These are phyloP conservation scores for Copsychus sechellarum DNA, from an alignment of 2,113 vertebrate genomes.

Conservation along the genomic window DNA sequence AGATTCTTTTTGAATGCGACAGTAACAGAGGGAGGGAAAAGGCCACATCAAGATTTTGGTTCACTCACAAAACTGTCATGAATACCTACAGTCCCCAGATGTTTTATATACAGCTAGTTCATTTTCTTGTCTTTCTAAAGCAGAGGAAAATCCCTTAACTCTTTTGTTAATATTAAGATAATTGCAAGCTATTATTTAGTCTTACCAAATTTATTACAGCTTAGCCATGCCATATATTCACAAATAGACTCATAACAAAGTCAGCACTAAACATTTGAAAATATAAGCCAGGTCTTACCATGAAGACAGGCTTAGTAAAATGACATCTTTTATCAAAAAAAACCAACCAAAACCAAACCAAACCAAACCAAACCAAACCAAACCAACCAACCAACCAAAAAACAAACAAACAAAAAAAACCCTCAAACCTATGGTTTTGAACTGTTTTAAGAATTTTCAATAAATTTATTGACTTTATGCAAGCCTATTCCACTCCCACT, in stretches of 20 bases:
- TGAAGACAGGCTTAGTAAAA: background rate
- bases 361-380: no score
- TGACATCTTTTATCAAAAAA: background rate
- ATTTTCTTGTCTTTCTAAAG: background rate
- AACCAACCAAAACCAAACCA: no score
- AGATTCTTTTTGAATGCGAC: background rate
- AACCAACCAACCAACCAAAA: background rate
- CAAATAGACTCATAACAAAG: background rate
- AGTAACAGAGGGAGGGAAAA: background rate
- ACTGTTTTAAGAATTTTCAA: background rate
- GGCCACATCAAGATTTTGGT: background rate
- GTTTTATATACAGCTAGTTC: background rate
- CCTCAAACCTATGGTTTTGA: rapidly evolving
- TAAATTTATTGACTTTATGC: background rate
- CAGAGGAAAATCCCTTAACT: background rate
- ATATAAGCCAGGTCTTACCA: background rate
- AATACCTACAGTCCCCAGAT: background rate
- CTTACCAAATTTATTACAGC: background rate
- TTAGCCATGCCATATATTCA: background rate
- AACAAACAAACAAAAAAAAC: no score
- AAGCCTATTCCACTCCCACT: background rate
- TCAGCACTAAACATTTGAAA: background rate
- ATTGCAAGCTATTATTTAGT: background rate
- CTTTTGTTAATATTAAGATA: background rate
- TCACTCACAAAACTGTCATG: background rate